Evolutionary conservation across 2,888 invertebrate genomes (phyloP).

Genomic region (Hydriomena furcata): DNA sequence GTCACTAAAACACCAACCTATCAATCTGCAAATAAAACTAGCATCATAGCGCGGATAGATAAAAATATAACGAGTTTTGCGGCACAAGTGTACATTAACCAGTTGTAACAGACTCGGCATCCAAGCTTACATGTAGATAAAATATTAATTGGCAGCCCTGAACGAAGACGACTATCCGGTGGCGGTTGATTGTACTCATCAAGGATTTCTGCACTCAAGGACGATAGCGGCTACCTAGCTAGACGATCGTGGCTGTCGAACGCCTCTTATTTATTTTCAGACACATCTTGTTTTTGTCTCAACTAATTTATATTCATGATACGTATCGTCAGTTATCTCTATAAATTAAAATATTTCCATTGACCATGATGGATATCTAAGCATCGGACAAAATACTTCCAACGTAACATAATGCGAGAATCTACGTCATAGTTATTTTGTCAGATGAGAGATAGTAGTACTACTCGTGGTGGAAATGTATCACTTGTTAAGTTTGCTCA

Average conservation of each 20-base stretch:
- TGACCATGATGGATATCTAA: slow-evolving; percentile 55
- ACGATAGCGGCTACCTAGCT: slow-evolving; percentile 77
- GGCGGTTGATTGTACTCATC: slow-evolving; percentile 84
- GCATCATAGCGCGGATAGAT: slow-evolving; percentile 37
- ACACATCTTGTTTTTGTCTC: slow-evolving; percentile 80
- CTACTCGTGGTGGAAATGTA: not conserved
- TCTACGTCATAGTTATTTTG: slow-evolving; percentile 20
- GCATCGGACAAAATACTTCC: slow-evolving; percentile 46
- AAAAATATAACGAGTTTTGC: slow-evolving; percentile 44
- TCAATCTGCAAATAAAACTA: slow-evolving; percentile 32
- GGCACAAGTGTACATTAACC: slow-evolving; percentile 42
- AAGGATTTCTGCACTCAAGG: slow-evolving; percentile 83
- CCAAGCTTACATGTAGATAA: slow-evolving; percentile 53
- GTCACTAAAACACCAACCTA: slow-evolving; percentile 27
- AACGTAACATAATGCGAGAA: slow-evolving; percentile 37
- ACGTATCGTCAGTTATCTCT: slow-evolving; percentile 75
- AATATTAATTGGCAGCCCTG: slow-evolving; percentile 76
- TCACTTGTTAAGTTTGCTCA: not conserved
- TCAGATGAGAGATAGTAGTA: slow-evolving; percentile 3
- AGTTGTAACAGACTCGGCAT: slow-evolving; percentile 44
- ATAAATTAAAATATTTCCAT: slow-evolving; percentile 74
- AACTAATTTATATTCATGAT: slow-evolving; percentile 81
- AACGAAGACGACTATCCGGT: slow-evolving; percentile 72
- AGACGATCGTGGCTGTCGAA: slow-evolving; percentile 73
- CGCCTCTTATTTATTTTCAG: slow-evolving; percentile 78